phyloP scores from a whole-genome alignment of 2,888 invertebrate genomes.

The Napeogenes inachia region DNA sequence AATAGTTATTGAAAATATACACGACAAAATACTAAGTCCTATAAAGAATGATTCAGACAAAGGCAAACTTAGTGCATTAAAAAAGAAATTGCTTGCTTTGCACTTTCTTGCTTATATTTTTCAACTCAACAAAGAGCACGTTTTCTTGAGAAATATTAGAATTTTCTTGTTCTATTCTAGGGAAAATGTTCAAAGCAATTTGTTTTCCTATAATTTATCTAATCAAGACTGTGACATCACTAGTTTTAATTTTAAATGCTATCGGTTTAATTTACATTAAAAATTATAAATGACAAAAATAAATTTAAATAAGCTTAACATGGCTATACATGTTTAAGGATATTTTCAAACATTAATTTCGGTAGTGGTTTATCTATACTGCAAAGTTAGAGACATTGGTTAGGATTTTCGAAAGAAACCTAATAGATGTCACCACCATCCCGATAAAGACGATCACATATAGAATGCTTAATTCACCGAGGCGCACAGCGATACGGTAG shows the following conservation, averaged over 20 bases:
- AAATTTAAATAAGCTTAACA: too few relatives aligned
- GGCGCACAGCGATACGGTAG: too few relatives aligned
- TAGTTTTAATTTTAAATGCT: background rate
- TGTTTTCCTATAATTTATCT: background rate
- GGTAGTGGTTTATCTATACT: too few relatives aligned
- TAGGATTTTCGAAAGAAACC: too few relatives aligned
- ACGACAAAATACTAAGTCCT: slow-evolving; percentile 5
- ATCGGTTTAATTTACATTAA: too few relatives aligned
- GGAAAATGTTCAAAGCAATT: background rate
- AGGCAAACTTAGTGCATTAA: slow-evolving; percentile 12
- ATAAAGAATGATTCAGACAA: slow-evolving; percentile 12
- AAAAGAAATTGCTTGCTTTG: slow-evolving; percentile 13
- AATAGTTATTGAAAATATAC: slow-evolving; percentile 2
- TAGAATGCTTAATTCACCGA: too few relatives aligned
- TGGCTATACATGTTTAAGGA: too few relatives aligned
- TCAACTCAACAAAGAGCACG: slow-evolving; percentile 23
- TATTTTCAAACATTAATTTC: too few relatives aligned
- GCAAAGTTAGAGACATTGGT: too few relatives aligned
- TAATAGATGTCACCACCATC: too few relatives aligned
- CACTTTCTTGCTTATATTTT: slow-evolving; percentile 18
- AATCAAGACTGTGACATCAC: background rate
- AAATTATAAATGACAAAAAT: too few relatives aligned
- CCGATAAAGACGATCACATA: too few relatives aligned
- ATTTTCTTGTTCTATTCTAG: slow-evolving; percentile 8
- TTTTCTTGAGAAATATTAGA: slow-evolving; percentile 23